Conservation (phyloP, 2,888 invertebrate genomes). For the Drosophila seclusa region DNA sequence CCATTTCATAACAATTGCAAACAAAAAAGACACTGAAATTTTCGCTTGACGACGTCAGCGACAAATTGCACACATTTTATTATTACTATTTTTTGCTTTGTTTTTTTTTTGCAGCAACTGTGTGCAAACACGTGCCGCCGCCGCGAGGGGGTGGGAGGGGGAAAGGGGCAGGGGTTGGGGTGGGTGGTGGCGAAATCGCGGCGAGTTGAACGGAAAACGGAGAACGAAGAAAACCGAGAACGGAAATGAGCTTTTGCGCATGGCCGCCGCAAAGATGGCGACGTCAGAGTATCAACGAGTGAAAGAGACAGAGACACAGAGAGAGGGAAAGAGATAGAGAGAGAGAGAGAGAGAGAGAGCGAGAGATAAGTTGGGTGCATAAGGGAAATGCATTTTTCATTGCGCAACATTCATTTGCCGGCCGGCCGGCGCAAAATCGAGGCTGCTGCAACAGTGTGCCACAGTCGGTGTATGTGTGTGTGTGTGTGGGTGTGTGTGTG, state of each 20-base stretch:
- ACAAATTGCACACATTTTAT: slow-evolving; percentile 56
- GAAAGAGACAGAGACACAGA: slow-evolving; percentile 11
- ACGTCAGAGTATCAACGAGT: slow-evolving; percentile 35
- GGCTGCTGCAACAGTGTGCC: slow-evolving; percentile 50
- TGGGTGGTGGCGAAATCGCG: slow-evolving; percentile 40
- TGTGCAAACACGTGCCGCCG: slow-evolving; percentile 82
- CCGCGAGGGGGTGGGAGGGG: neutral
- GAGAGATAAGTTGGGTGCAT: slow-evolving; percentile 31
- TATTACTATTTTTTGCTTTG: neutral
- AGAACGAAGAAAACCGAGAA: slow-evolving; percentile 17
- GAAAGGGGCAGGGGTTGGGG: neutral
- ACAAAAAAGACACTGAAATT: slow-evolving; percentile 33
- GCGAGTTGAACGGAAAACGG: slow-evolving; percentile 63
- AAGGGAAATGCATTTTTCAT: slow-evolving; percentile 70
- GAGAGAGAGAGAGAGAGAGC: slow-evolving; percentile 15
- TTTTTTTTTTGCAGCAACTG: slow-evolving; percentile 55
- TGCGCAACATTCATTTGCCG: slow-evolving; percentile 77
- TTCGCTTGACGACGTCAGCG: slow-evolving; percentile 67
- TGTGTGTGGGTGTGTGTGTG: slow-evolving; percentile 6
- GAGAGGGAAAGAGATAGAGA: slow-evolving; percentile 5
- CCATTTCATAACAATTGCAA: slow-evolving; percentile 8
- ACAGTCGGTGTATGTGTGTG: slow-evolving; percentile 8
- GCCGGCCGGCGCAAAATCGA: slow-evolving; percentile 71
- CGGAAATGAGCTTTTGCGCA: slow-evolving; percentile 72
- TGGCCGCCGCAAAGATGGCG: slow-evolving; percentile 60